phyloP scores from a whole-genome alignment of 2,113 vertebrate genomes.

The Aspiorhynchus laticeps region DNA sequence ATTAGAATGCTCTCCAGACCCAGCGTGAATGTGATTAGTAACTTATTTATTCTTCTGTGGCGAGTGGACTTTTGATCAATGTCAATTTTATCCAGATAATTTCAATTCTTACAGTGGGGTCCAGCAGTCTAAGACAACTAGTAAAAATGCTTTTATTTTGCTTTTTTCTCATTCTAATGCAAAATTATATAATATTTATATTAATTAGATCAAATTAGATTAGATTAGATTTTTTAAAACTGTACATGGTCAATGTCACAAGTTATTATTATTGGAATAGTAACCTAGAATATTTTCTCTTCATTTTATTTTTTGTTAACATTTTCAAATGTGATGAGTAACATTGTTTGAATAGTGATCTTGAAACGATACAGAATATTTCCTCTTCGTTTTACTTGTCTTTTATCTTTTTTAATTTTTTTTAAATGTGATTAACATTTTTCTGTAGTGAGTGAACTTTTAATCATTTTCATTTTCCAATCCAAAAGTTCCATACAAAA shows the following conservation, averaged over 20 bases:
- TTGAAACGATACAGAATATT: neutral
- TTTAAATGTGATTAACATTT: neutral
- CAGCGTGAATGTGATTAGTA: constrained; percentile 5
- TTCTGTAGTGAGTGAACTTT: neutral
- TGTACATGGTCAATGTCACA: no score
- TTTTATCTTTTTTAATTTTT: no score
- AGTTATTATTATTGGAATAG: no score
- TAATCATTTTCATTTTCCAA: neutral
- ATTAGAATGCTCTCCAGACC: constrained; percentile 12
- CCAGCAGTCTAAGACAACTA: neutral
- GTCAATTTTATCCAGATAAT: constrained; percentile 32
- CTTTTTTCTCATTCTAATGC: neutral
- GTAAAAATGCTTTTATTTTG: neutral
- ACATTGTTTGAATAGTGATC: neutral
- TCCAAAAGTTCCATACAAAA: neutral
- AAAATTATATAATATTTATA: neutral
- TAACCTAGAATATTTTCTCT: no score
- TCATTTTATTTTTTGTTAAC: no score
- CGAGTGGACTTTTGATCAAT: constrained; percentile 20
- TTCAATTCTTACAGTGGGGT: neutral
- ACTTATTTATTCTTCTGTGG: constrained; percentile 23
- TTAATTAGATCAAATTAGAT: no score
- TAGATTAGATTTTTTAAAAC: no score
- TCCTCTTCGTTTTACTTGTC: neutral
- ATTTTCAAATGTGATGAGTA: no score